phyloP scores from a whole-genome alignment of 2,113 vertebrate species.

The Thunnus maccoyii region DNA sequence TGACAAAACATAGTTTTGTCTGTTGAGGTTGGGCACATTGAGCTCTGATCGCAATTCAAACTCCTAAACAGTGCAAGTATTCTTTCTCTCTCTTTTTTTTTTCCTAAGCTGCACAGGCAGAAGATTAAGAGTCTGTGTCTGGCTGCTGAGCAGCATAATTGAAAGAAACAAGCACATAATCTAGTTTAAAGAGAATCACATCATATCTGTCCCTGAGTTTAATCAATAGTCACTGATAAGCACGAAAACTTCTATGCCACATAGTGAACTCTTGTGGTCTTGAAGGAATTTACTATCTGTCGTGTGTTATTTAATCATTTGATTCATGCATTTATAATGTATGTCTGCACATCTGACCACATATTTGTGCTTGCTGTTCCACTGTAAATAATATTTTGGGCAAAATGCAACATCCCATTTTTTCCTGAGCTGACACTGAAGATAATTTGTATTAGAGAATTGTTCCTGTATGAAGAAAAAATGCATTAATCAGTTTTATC shows the following conservation, averaged over 20 bases:
- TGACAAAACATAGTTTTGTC: conserved; percentile 41
- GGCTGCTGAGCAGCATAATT: conserved; percentile 52
- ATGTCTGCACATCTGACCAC: not conserved
- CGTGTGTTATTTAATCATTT: conserved; percentile 11
- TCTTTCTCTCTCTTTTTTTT: conserved; percentile 17
- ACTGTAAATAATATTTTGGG: not conserved
- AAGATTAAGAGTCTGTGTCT: conserved; percentile 41
- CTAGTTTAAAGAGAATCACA: conserved; percentile 65
- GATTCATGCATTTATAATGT: not conserved
- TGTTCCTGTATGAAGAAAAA: not conserved
- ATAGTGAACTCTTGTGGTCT: not conserved
- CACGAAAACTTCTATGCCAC: conserved; percentile 8
- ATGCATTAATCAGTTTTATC: not conserved
- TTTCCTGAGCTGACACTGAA: not conserved
- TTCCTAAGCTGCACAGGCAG: conserved; percentile 1
- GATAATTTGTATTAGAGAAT: not conserved
- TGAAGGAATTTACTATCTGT: not conserved
- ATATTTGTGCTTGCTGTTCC: not conserved
- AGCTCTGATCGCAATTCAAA: conserved; percentile 17
- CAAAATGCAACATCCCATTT: not conserved
- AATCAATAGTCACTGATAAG: conserved; percentile 41
- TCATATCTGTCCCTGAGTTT: conserved; percentile 58
- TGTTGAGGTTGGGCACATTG: conserved; percentile 25
- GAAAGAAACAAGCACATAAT: conserved; percentile 71
- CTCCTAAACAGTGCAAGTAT: conserved; percentile 24